A percentile compares a stretch with the other conserved stretches of the same genome.
Evolutionary conservation across 1,140 invertebrate species (phyloP).

Genomic region (Brachystomella parvula): DNA sequence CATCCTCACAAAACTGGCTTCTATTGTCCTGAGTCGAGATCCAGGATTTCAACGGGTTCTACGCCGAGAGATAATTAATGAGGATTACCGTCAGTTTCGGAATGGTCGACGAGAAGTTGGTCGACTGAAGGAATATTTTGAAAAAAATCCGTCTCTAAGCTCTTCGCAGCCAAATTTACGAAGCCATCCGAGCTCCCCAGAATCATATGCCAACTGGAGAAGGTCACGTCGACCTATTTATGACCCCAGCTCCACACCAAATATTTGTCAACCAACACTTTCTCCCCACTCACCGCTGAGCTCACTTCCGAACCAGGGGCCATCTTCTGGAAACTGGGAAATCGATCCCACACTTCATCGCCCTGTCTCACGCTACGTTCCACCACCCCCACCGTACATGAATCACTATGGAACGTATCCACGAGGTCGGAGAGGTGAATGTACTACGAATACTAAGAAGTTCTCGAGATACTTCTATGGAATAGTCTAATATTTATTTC

Average conservation of each 20-base stretch:
- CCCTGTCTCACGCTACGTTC: conserved; percentile 67
- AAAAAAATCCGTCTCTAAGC: conserved; percentile 25
- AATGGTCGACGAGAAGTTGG: conserved; percentile 33
- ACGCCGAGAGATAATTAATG: conserved; percentile 24
- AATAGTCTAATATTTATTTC: conserved; percentile 29
- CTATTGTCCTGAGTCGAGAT: conserved; percentile 48
- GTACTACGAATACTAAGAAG: conserved; percentile 17
- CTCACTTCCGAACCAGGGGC: background rate
- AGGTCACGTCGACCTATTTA: conserved; percentile 36
- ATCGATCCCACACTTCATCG: conserved; percentile 66
- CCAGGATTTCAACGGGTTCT: conserved; percentile 26
- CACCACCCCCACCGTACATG: conserved; percentile 41
- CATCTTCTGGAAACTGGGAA: conserved; percentile 49
- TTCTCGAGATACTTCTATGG: conserved; percentile 32
- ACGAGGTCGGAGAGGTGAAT: conserved; percentile 31
- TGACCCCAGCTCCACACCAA: conserved; percentile 35
- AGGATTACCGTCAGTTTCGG: conserved; percentile 26
- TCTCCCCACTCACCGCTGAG: conserved; percentile 25
- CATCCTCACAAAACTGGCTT: conserved; percentile 72
- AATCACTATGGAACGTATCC: conserved; percentile 10
- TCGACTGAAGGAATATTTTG: conserved; percentile 32
- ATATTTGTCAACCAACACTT: conserved; percentile 37
- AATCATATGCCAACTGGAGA: conserved; percentile 11
- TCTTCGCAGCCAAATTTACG: conserved; percentile 35
- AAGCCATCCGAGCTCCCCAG: conserved; percentile 20